Evolutionary conservation across 2,113 vertebrate genomes (phyloP), one percentile per base, ranked within the genome.

Genomic region (Mustelus asterias): DNA sequence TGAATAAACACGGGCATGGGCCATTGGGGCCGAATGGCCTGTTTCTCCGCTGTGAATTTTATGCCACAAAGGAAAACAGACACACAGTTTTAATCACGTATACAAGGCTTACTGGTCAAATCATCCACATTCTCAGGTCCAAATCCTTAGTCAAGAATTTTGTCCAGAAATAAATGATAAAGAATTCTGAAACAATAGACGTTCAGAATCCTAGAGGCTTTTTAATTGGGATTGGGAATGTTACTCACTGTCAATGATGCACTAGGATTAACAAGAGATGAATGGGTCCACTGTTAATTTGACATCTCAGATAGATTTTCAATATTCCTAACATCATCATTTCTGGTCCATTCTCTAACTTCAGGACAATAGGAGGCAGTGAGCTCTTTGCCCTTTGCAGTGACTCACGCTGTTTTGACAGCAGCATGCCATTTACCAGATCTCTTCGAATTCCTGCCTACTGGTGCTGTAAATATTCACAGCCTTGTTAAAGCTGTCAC

Each of bases 401-500:
- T 65, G 80, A 44, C 37, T 83, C 80, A 83, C 0, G 37, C 80
- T 83, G 89, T 93, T 67, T 93, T 65, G 60, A 93, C 89, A 93
- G 89, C 89, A 16, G 29, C 13, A 60, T n/a, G 13, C 48, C 88
- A 37, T 37, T 93, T 93, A 65, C 16, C n/a, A 93, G n/a, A 93
- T 37, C 60, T 37, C n/a, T 63, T 7, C 37, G 16, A 65, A 8
- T 67, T 65, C 58, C n/a, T 67, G 63, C 7, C 33, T 22, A 63
- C 89, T 22, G 58, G n/a, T 22, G 60, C 63, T 65, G 89, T 93
- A 65, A 92, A n/a, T 92, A 92, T 92, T 92, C 88, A 92, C 26
- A 89, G 13, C 11, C 88, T 60, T 65, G 33, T 93, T 65, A 93
- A 93, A 93, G 33, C 89, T 93, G 89, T 93, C 60, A n/a, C 37